Evolutionary conservation across 2,888 invertebrate species (phyloP).

Genomic region (Dinocampus coccinellae): DNA sequence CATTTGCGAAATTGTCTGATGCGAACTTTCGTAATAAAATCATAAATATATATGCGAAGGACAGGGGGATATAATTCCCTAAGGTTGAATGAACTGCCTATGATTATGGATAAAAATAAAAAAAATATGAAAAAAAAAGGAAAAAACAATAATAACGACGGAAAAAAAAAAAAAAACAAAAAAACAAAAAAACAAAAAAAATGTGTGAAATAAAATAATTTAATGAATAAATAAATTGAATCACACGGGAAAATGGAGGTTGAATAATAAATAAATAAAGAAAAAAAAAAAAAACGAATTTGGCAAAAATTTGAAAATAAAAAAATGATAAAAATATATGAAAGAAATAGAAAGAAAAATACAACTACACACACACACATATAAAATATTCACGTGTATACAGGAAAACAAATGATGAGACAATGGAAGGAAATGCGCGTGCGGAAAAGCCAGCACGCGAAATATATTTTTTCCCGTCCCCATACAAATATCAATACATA

Average conservation of each 20-base stretch:
- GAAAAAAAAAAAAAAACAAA: neutral
- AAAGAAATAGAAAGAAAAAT: neutral
- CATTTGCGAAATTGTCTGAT: slow-evolving; percentile 39
- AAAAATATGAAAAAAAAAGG: too few species aligned
- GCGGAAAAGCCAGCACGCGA: slow-evolving; percentile 1
- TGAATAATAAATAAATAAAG: neutral
- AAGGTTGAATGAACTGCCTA: slow-evolving; percentile 44
- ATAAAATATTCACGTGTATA: too few species aligned
- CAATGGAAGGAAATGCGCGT: slow-evolving; percentile 8
- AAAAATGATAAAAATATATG: too few species aligned
- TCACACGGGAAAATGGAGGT: neutral
- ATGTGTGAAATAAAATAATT: too few species aligned
- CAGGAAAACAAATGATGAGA: neutral
- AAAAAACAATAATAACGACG: neutral
- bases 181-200: too few species aligned
- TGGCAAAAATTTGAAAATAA: neutral
- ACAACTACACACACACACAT: too few species aligned
- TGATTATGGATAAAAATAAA: neutral
- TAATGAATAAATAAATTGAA: neutral
- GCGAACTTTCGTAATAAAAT: slow-evolving; percentile 12
- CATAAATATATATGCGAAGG: slow-evolving; percentile 35
- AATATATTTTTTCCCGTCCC: neutral
- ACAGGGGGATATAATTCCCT: slow-evolving; percentile 31
- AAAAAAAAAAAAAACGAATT: neutral
- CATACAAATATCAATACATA: neutral